Percentiles rank a stretch among this genome's conserved stretches.
phyloP scores from a whole-genome alignment of 1,140 invertebrate species.

The Probaryconus sp. region DNA sequence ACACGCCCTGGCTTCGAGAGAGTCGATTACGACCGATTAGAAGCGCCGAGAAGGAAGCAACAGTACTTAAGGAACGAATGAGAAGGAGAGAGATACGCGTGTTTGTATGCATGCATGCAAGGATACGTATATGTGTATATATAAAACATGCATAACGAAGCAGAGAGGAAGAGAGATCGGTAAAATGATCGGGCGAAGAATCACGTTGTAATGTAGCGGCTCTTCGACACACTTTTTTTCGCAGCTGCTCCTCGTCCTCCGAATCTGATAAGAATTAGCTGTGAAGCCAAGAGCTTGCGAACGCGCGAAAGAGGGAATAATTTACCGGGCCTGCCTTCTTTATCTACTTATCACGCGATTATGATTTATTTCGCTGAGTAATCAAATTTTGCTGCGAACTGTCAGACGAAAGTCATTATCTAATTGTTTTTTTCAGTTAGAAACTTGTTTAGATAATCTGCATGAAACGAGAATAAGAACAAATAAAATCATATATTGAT shows the following conservation, averaged over 20 bases:
- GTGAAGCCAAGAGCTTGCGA: slow-evolving; percentile 51
- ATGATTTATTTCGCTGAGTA: slow-evolving; percentile 36
- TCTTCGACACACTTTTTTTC: slow-evolving; percentile 62
- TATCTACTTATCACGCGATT: slow-evolving; percentile 43
- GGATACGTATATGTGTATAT: slow-evolving; percentile 14
- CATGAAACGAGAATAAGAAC: too few relatives aligned
- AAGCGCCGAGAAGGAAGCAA: slow-evolving; percentile 41
- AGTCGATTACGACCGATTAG: slow-evolving; percentile 58
- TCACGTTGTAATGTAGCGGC: slow-evolving; percentile 63
- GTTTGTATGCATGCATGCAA: slow-evolving; percentile 10
- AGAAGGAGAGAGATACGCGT: slow-evolving; percentile 12
- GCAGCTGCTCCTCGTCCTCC: slow-evolving; percentile 56
- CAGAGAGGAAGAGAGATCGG: slow-evolving; percentile 58
- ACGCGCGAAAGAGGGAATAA: slow-evolving; percentile 51
- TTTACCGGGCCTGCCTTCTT: slow-evolving; percentile 34
- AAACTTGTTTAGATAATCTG: too few relatives aligned
- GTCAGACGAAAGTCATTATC: too few relatives aligned
- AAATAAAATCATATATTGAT: too few relatives aligned
- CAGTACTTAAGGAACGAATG: slow-evolving; percentile 13
- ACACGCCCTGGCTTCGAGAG: slow-evolving; percentile 59
- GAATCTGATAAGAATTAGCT: slow-evolving; percentile 62
- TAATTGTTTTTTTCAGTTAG: too few relatives aligned
- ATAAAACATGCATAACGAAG: slow-evolving; percentile 56
- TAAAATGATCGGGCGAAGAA: slow-evolving; percentile 58
- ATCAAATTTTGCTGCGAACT: slow-evolving; percentile 17